Percentiles rank a stretch among this genome's conserved stretches.
phyloP scores from a whole-genome alignment of 1,140 invertebrate genomes.

The Macrosteles quadrilineatus region DNA sequence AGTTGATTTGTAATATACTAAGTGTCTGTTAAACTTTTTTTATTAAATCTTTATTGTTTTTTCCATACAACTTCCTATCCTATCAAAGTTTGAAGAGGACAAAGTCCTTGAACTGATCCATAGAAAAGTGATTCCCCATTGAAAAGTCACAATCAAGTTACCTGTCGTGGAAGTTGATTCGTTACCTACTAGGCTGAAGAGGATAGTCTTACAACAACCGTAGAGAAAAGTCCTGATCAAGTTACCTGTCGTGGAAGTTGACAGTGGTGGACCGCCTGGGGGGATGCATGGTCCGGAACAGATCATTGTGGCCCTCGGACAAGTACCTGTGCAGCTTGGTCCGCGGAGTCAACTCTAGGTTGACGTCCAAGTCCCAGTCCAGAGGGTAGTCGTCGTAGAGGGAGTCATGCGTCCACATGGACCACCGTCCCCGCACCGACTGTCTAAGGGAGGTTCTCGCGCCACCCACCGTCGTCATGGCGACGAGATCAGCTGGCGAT shows the following conservation, averaged over 20 bases:
- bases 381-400: slow-evolving; percentile 26
- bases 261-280: slow-evolving; percentile 33
- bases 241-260: slow-evolving; percentile 31
- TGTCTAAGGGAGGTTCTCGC: not conserved
- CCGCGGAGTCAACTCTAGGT: slow-evolving; percentile 31
- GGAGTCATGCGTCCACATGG: not conserved
- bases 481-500: not conserved
- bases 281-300: slow-evolving; percentile 19
- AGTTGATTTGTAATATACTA: no score
- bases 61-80: no score
- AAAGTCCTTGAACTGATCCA: no score
- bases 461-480: slow-evolving; percentile 1
- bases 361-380: slow-evolving; percentile 36
- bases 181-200: no score
- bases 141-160: no score
- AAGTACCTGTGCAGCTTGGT: slow-evolving; percentile 35
- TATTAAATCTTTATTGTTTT: no score
- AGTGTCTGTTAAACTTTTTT: no score
- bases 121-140: no score
- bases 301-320: slow-evolving; percentile 33
- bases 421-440: slow-evolving; percentile 11
- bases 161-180: no score
- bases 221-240: no score
- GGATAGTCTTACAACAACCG: no score
- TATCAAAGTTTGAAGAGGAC: no score